These are phyloP conservation scores for Tringa solitaria DNA, from an alignment of 2,113 vertebrate species.

Conservation along the genomic window DNA sequence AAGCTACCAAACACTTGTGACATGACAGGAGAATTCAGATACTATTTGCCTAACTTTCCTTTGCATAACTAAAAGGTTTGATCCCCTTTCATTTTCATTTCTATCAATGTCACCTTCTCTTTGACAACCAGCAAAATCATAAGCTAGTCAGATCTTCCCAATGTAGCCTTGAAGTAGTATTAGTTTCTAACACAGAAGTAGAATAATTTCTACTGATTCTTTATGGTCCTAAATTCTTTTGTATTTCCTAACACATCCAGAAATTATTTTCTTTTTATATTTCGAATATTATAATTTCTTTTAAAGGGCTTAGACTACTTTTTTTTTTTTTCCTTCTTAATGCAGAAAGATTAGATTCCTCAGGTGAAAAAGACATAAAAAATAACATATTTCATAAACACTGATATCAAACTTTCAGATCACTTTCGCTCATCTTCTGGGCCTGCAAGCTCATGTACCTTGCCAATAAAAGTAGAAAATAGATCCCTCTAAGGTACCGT, in stretches of 20 bases:
- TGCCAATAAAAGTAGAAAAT: background rate
- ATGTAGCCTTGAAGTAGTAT: background rate
- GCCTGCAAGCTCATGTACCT: background rate
- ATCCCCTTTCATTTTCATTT: background rate
- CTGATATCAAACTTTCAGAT: background rate
- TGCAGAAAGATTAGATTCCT: background rate
- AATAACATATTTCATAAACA: background rate
- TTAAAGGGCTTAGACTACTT: background rate
- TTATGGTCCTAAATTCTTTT: background rate
- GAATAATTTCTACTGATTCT: background rate
- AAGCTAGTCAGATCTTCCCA: background rate
- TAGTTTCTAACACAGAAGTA: background rate
- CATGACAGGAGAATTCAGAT: background rate
- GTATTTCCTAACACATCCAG: background rate
- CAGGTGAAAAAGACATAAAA: background rate
- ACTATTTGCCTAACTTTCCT: background rate
- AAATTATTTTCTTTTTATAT: background rate
- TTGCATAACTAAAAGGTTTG: background rate
- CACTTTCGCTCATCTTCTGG: background rate
- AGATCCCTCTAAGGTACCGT: too few relatives aligned
- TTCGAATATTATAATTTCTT: background rate
- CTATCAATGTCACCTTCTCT: background rate
- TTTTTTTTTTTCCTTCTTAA: background rate
- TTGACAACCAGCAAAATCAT: background rate
- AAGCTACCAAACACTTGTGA: background rate